phyloP scores from a whole-genome alignment of 2,888 invertebrate genomes.

The Cryptocheilus praepositus region DNA sequence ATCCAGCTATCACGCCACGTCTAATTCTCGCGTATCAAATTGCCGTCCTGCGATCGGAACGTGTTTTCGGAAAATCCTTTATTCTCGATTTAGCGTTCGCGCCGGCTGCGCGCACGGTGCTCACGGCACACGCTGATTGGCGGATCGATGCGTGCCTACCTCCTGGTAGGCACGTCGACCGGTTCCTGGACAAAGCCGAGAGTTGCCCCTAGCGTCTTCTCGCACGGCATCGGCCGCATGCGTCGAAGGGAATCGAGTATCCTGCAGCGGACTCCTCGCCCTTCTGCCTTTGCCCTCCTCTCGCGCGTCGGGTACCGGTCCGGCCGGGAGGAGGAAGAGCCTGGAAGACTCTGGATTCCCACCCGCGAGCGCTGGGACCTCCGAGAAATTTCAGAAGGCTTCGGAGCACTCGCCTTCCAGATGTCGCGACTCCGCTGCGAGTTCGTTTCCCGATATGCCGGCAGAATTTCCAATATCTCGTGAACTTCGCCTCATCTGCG shows the following conservation, averaged over 20 bases:
- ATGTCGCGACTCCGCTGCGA: too few relatives aligned
- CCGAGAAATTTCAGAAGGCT: conserved; percentile 2
- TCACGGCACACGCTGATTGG: conserved; percentile 42
- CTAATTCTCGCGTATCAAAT: too few relatives aligned
- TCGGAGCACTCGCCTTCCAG: too few relatives aligned
- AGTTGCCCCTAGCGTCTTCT: conserved; percentile 51
- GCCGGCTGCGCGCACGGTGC: conserved; percentile 7
- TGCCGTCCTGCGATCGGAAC: background rate
- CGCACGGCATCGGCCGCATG: conserved; percentile 9
- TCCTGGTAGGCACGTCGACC: conserved; percentile 59
- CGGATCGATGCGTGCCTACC: conserved; percentile 55
- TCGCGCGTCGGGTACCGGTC: conserved; percentile 37
- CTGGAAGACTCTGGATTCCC: conserved; percentile 35
- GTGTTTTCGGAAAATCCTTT: conserved; percentile 9
- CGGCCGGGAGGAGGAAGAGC: conserved; percentile 28
- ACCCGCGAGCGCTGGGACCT: conserved; percentile 2
- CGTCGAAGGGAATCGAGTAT: conserved; percentile 53
- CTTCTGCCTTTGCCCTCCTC: conserved; percentile 13
- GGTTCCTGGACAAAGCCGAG: conserved; percentile 60
- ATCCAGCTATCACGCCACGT: too few relatives aligned
- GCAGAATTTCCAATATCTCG: too few relatives aligned
- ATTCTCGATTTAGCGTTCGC: conserved; percentile 1
- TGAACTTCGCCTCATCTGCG: too few relatives aligned
- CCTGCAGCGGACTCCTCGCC: conserved; percentile 38
- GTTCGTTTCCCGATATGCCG: too few relatives aligned